Percentiles rank a stretch among this genome's conserved stretches.
These are phyloP conservation scores for Temnothorax unifasciatus DNA, from an alignment of 2,888 invertebrate species.

Conservation along the genomic window DNA sequence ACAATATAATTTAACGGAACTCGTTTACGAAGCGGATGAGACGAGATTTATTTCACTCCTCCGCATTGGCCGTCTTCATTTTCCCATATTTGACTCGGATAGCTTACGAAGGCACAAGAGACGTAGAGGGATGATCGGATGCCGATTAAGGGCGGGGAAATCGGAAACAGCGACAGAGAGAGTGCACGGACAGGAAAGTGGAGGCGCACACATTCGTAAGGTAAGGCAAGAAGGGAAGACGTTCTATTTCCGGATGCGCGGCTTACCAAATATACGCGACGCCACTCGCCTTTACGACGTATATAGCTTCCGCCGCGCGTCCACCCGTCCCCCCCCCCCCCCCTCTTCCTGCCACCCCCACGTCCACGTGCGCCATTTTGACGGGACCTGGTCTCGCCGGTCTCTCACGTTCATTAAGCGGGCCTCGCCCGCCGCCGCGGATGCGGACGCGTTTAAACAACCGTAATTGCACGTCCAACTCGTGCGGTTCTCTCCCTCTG, in stretches of 20 bases:
- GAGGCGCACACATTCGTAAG: constrained; percentile 60
- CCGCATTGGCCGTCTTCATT: neutral
- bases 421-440: constrained; percentile 48
- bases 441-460: constrained; percentile 53
- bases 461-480: constrained; percentile 45
- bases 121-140: constrained; percentile 34
- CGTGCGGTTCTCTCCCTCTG: constrained; percentile 27
- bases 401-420: constrained; percentile 70
- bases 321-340: neutral
- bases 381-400: constrained; percentile 38
- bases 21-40: neutral
- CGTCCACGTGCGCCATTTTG: constrained; percentile 32
- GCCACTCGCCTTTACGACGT: constrained; percentile 76
- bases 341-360: constrained; percentile 33
- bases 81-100: neutral
- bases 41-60: neutral
- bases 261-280: constrained; percentile 82
- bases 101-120: neutral
- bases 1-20: neutral
- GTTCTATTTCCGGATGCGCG: constrained; percentile 78
- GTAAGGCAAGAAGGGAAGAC: constrained; percentile 73
- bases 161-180: constrained; percentile 59
- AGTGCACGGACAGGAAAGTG: constrained; percentile 43
- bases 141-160: constrained; percentile 28
- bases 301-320: constrained; percentile 52